A percentile compares a stretch with the other conserved stretches of the same genome.
Conservation (phyloP, 2,797 vertebrate genomes). For the Danio tinwini region DNA sequence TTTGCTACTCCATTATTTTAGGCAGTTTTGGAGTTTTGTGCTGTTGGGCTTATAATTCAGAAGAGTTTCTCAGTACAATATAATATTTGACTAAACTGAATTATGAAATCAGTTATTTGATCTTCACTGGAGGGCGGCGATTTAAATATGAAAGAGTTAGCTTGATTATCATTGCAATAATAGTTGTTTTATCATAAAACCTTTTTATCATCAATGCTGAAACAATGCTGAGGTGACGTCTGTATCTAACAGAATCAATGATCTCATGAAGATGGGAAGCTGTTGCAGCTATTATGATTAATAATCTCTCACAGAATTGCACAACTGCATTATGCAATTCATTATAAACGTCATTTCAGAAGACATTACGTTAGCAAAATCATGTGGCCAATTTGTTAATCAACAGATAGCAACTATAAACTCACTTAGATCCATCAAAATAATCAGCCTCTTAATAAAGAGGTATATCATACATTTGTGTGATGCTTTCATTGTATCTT, state of each 20-base stretch:
- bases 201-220: not conserved
- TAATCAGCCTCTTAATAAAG: not conserved
- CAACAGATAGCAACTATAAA: not conserved
- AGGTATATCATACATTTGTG: not conserved
- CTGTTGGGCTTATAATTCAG: not conserved
- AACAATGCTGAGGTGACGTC: not conserved
- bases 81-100: constrained; percentile 2
- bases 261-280: not conserved
- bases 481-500: too few species aligned
- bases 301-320: not conserved
- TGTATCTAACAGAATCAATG: not conserved
- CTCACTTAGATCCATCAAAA: not conserved
- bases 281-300: not conserved
- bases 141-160: constrained; percentile 5
- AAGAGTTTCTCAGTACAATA: not conserved
- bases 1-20: too few species aligned
- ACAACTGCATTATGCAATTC: not conserved
- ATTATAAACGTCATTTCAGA: not conserved
- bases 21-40: not conserved
- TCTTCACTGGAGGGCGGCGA: constrained; percentile 38
- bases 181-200: not conserved
- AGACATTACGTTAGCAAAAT: not conserved
- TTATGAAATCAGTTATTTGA: constrained; percentile 42
- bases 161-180: not conserved
- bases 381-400: not conserved